Percentiles rank a stretch among this genome's conserved stretches.
phyloP scores from a whole-genome alignment of 1,140 invertebrate species.

The Cydia fagiglandana region DNA sequence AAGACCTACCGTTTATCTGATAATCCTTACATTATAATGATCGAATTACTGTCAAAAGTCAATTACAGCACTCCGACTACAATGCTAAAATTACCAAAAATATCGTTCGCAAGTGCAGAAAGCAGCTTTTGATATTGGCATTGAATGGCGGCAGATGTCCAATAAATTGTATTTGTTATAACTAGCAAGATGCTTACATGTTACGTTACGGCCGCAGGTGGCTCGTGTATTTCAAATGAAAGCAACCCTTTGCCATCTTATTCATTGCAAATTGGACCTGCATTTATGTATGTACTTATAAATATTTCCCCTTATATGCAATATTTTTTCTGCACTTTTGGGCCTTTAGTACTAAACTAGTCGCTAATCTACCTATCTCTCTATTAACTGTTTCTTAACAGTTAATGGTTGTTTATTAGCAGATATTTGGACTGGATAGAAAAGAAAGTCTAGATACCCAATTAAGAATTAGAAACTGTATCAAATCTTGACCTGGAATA shows the following conservation, averaged over 20 bases:
- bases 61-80: too few species aligned
- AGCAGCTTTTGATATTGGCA: slow-evolving; percentile 22
- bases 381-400: too few species aligned
- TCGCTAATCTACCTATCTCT: too few species aligned
- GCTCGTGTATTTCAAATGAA: not conserved
- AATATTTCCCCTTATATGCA: not conserved
- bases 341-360: too few species aligned
- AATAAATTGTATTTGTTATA: slow-evolving; percentile 44
- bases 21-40: not conserved
- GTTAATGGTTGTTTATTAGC: not conserved
- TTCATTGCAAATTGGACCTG: slow-evolving; percentile 1
- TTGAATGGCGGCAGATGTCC: slow-evolving; percentile 37
- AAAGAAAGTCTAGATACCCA: slow-evolving; percentile 2
- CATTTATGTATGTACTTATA: not conserved
- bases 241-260: slow-evolving; percentile 13
- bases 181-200: slow-evolving; percentile 33
- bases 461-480: slow-evolving; percentile 4
- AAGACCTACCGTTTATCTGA: too few species aligned
- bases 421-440: not conserved
- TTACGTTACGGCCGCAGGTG: not conserved
- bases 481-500: not conserved
- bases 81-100: not conserved
- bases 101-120: not conserved
- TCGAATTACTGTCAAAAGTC: not conserved
- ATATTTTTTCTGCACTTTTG: not conserved